Conservation (phyloP, 2,888 invertebrate species). For the Drosophila kambysellisi region DNA sequence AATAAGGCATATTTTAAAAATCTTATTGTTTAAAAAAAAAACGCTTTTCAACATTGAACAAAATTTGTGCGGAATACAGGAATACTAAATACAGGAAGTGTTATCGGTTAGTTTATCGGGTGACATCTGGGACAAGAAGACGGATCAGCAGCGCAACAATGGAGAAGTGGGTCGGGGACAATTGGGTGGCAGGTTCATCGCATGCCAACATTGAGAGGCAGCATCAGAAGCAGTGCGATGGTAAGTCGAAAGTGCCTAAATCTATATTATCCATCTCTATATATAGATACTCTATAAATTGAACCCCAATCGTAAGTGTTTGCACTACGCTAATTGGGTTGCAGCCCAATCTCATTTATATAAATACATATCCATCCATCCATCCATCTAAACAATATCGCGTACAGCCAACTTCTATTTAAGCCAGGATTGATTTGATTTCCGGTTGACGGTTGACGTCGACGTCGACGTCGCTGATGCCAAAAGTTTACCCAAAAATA, state of each 20-base stretch:
- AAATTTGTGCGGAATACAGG: conserved; percentile 25
- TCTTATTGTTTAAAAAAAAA: conserved; percentile 29
- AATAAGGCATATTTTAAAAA: conserved; percentile 22
- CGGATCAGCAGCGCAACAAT: conserved; percentile 18
- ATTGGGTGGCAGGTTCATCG: conserved; percentile 36
- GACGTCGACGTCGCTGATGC: not conserved
- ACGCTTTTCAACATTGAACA: conserved; percentile 23
- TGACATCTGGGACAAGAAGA: not conserved
- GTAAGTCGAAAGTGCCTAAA: conserved; percentile 28
- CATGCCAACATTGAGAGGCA: conserved; percentile 44
- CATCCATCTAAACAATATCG: not conserved
- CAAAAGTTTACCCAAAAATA: conserved; percentile 7
- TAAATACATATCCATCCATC: too few species aligned
- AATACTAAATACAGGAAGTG: not conserved
- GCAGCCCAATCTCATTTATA: not conserved
- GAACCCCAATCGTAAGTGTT: not conserved
- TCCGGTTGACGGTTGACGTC: conserved; percentile 3
- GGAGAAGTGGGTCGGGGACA: conserved; percentile 36
- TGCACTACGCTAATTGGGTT: not conserved
- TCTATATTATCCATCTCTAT: not conserved
- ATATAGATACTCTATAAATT: not conserved
- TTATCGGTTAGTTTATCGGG: not conserved
- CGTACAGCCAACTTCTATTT: not conserved
- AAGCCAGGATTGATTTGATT: conserved; percentile 1
- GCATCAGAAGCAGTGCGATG: conserved; percentile 36